Percentiles rank a stretch among this genome's conserved stretches.
Evolutionary conservation across 2,888 invertebrate genomes (phyloP).

Genomic region (Diaperis boleti): DNA sequence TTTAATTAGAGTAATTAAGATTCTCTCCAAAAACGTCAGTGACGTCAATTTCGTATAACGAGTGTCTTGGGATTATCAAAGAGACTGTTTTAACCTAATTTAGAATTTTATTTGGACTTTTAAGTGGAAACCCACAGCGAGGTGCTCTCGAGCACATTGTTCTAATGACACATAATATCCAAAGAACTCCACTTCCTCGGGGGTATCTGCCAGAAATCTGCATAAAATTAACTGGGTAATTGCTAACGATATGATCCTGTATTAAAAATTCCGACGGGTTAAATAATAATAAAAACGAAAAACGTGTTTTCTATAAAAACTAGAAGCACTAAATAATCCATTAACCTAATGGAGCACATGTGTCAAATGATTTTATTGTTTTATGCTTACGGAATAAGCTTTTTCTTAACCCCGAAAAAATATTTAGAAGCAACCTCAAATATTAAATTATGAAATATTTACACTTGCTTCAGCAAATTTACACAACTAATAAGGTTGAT

Average conservation of each 20-base stretch:
- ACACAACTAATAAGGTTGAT: neutral
- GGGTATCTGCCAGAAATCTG: conserved; percentile 8
- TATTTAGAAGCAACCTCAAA: conserved; percentile 21
- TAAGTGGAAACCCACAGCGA: conserved; percentile 9
- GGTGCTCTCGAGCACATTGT: conserved; percentile 6
- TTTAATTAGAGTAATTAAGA: conserved; percentile 36
- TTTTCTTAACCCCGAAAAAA: conserved; percentile 15
- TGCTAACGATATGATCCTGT: neutral
- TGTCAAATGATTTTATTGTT: conserved; percentile 15
- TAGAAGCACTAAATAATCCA: conserved; percentile 15
- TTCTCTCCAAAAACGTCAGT: conserved; percentile 30
- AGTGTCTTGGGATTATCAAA: conserved; percentile 35
- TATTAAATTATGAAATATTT: conserved; percentile 19
- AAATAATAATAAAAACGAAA: conserved; percentile 10
- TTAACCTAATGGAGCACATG: conserved; percentile 22
- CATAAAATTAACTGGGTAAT: neutral
- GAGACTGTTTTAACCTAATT: conserved; percentile 36
- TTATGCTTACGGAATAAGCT: conserved; percentile 1
- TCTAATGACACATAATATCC: conserved; percentile 7
- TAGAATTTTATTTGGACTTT: conserved; percentile 32
- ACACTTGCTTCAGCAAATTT: conserved; percentile 9
- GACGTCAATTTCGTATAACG: conserved; percentile 32
- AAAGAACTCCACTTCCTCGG: neutral
- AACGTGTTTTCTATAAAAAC: conserved; percentile 33
- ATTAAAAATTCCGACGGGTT: neutral